These are phyloP conservation scores for Dicaeum eximium DNA, from an alignment of 2,113 vertebrate species.

Conservation along the genomic window DNA sequence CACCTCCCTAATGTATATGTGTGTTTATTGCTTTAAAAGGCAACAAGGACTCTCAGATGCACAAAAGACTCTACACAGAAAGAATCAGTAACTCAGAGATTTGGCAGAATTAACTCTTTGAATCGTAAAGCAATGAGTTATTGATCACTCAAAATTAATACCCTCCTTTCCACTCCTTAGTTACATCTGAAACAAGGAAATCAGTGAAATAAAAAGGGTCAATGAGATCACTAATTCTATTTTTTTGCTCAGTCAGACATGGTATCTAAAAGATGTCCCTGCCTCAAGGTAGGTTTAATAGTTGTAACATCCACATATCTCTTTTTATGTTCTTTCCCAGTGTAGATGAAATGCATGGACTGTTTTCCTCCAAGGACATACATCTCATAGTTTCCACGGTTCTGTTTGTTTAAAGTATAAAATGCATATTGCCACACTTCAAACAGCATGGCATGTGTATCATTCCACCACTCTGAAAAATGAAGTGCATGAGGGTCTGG, in stretches of 20 bases:
- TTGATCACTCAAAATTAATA: neutral
- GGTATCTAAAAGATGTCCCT: neutral
- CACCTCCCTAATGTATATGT: neutral
- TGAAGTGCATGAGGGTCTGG: neutral
- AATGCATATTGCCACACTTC: slow-evolving; percentile 48
- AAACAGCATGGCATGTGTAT: slow-evolving; percentile 7
- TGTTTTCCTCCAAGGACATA: slow-evolving; percentile 45
- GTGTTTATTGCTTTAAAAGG: neutral
- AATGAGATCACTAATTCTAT: neutral
- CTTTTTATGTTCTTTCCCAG: neutral
- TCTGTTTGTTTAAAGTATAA: slow-evolving; percentile 39
- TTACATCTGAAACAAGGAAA: neutral
- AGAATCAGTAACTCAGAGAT: neutral
- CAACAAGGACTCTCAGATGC: neutral
- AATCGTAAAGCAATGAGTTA: neutral
- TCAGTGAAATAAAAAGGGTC: neutral
- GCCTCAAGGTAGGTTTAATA: neutral
- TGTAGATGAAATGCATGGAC: neutral
- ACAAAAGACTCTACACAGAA: neutral
- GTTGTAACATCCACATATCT: neutral
- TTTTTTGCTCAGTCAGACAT: neutral
- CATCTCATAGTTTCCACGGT: slow-evolving; percentile 18
- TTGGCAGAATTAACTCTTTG: neutral
- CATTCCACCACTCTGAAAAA: slow-evolving; percentile 20
- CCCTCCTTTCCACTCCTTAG: neutral